These are phyloP conservation scores for Atractosteus spatula DNA, from an alignment of 2,113 vertebrate genomes.

Conservation along the genomic window DNA sequence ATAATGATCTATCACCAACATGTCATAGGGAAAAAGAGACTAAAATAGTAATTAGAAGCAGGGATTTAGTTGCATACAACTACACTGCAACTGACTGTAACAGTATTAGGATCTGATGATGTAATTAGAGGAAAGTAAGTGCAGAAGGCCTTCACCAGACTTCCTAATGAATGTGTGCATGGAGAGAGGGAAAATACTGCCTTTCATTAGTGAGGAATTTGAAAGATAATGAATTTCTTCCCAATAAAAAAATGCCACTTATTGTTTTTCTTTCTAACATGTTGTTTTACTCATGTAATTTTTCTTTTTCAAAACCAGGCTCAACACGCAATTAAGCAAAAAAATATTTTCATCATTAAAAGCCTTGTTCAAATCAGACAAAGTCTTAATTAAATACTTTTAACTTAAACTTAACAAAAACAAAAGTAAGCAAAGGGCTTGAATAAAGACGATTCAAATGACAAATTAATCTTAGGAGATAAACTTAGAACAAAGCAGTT, in stretches of 20 bases:
- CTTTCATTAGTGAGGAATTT: slow-evolving; percentile 30
- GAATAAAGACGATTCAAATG: not conserved
- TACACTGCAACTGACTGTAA: slow-evolving; percentile 76
- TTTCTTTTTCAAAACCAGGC: slow-evolving; percentile 18
- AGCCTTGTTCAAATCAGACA: not conserved
- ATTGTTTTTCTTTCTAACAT: slow-evolving; percentile 29
- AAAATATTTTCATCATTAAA: slow-evolving; percentile 11
- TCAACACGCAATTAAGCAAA: slow-evolving; percentile 29
- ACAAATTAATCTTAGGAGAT: not conserved
- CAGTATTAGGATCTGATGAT: slow-evolving; percentile 84
- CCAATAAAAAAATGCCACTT: slow-evolving; percentile 29
- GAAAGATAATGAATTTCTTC: slow-evolving; percentile 38
- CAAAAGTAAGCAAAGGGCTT: no score
- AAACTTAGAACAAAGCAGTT: no score
- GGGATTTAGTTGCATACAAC: slow-evolving; percentile 82
- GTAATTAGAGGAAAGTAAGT: slow-evolving; percentile 85
- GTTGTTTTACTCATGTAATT: slow-evolving; percentile 30
- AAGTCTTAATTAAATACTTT: slow-evolving; percentile 10
- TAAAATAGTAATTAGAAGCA: slow-evolving; percentile 98
- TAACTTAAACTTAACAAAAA: not conserved
- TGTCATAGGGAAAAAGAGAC: slow-evolving; percentile 88
- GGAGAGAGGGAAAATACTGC: slow-evolving; percentile 29
- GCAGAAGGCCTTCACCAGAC: slow-evolving; percentile 70
- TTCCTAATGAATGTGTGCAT: slow-evolving; percentile 72
- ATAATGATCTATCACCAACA: slow-evolving; percentile 99